A percentile compares a stretch with the other conserved stretches of the same genome.
Conservation (phyloP, 2,888 invertebrate species). For the Gandaritis pyraliata region DNA sequence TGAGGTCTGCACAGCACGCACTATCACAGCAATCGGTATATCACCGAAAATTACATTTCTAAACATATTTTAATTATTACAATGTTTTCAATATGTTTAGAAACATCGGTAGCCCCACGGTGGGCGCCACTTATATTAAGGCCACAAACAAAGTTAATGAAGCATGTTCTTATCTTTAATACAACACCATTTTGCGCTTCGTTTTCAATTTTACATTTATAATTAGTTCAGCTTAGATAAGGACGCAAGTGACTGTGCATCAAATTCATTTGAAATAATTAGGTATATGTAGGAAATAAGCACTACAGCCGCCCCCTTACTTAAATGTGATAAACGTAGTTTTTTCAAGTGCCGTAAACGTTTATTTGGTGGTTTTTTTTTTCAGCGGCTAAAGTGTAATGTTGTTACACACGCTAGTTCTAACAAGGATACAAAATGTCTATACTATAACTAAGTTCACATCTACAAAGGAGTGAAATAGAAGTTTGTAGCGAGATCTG, state of each 20-base stretch:
- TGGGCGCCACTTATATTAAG: constrained; percentile 77
- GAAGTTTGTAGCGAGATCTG: constrained; percentile 71
- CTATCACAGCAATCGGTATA: constrained; percentile 79
- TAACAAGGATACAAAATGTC: constrained; percentile 40
- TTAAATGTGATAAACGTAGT: constrained; percentile 9
- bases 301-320: constrained; percentile 11
- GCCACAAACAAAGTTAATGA: constrained; percentile 80
- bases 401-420: constrained; percentile 35
- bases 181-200: constrained; percentile 69
- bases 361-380: not conserved
- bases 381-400: constrained; percentile 1
- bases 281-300: constrained; percentile 24
- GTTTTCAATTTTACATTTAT: constrained; percentile 50
- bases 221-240: constrained; percentile 51
- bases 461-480: constrained; percentile 62
- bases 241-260: constrained; percentile 71
- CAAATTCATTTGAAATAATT: constrained; percentile 41
- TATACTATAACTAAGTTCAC: constrained; percentile 61
- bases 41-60: constrained; percentile 58
- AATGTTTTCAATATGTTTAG: constrained; percentile 46
- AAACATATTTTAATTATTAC: constrained; percentile 38
- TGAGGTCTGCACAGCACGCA: constrained; percentile 78
- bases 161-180: constrained; percentile 66
- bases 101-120: constrained; percentile 63
- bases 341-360: not conserved